Evolutionary conservation across 2,113 vertebrate genomes (phyloP).

Genomic region (Myanophis thanlyinensis): DNA sequence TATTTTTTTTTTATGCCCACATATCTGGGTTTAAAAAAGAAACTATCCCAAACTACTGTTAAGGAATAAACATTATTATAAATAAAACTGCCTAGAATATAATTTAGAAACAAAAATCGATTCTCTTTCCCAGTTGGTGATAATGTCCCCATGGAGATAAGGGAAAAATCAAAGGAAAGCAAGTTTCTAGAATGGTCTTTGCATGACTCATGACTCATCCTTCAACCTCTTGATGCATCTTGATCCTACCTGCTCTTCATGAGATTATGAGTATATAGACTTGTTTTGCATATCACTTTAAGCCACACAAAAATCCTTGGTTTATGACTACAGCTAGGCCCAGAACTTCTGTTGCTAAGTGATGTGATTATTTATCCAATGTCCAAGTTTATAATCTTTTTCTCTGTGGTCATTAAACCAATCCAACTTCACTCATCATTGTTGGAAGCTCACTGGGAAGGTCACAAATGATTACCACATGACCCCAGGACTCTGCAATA

Average conservation of each 20-base stretch:
- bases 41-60: neutral
- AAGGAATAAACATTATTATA: neutral
- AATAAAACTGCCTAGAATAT: neutral
- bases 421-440: too few relatives aligned
- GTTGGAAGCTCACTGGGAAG: neutral
- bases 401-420: neutral
- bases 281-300: neutral
- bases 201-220: neutral
- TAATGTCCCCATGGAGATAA: neutral
- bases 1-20: neutral
- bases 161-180: neutral
- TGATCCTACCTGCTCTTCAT: neutral
- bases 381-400: neutral
- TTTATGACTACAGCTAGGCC: neutral
- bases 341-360: neutral
- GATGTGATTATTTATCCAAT: neutral
- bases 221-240: neutral
- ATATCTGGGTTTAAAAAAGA: neutral
- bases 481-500: neutral
- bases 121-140: neutral
- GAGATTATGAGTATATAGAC: neutral
- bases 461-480: neutral
- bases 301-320: neutral
- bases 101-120: neutral
- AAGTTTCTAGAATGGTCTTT: neutral